These are phyloP conservation scores for Mythimna lalbum DNA, from an alignment of 2,888 invertebrate species.

Conservation along the genomic window DNA sequence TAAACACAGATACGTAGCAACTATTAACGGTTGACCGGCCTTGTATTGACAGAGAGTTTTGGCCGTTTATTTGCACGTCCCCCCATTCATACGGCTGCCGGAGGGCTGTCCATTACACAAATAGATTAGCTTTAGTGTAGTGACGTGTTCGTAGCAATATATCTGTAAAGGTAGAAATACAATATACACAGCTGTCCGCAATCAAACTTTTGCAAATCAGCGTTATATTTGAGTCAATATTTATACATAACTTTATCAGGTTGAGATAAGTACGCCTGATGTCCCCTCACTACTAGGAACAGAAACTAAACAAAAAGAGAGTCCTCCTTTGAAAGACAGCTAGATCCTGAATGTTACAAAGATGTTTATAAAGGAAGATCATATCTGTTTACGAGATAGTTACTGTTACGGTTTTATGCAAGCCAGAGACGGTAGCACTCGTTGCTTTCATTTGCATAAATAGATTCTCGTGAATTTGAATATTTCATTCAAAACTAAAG, in stretches of 20 bases:
- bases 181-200: neutral
- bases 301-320: neutral
- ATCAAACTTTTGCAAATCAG: neutral
- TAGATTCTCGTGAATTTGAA: conserved; percentile 39
- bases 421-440: conserved; percentile 20
- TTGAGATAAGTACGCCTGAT: neutral
- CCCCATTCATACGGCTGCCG: conserved; percentile 43
- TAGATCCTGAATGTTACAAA: conserved; percentile 23
- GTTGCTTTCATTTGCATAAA: conserved; percentile 48
- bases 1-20: conserved; percentile 49
- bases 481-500: conserved; percentile 40
- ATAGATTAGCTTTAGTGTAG: conserved; percentile 47
- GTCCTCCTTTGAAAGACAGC: neutral
- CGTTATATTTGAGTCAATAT: neutral
- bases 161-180: conserved; percentile 1
- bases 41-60: conserved; percentile 59
- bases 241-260: neutral
- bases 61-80: conserved; percentile 42
- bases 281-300: too few species aligned
- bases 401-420: conserved; percentile 30
- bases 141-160: conserved; percentile 4
- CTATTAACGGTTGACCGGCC: conserved; percentile 42
- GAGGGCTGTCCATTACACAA: conserved; percentile 48
- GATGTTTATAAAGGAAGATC: conserved; percentile 9
- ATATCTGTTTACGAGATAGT: conserved; percentile 36